Evolutionary conservation across 1,140 invertebrate species (phyloP), one percentile per base, ranked within the genome.

Genomic region (Polyergus mexicanus): DNA sequence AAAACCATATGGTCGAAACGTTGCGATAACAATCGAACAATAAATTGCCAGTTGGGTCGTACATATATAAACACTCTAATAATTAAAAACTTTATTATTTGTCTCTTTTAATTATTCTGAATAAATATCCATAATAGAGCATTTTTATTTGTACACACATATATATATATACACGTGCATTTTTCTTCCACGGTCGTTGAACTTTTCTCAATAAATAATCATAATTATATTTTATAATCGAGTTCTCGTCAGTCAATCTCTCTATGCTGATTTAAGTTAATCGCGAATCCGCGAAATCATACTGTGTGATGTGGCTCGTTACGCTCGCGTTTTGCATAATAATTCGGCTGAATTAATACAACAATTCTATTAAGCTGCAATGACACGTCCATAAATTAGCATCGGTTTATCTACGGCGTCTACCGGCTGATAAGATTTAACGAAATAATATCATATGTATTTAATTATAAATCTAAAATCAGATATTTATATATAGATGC

Each of bases 281-380:
- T 81, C 62, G 62, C 62, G 13, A 56, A 10, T 56, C 5, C n/a
- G 38, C 11, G 32, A 47, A 65, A 66, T 66, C 65, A 28, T 16
- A n/a, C 41, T 51, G 54, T 62, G 72, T 62, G 35, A 83, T 74
- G 19, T 47, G 47, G 22, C 69, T 56, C 69, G n/a, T 72, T 35
- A 51, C 25, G 28, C 65, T 68, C 35, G 35, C 74, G 22, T 63
- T 51, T 77, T 35, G 58, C 71, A 38, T 38, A 58, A 13, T 41
- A 32, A 65, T 74, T 72, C 66, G 38, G 7, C 3, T 62, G 68
- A 74, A 62, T 83, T 74, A 58, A 83, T 81, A 60, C 25, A 81
- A 71, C 66, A 81, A 72, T 74, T 44, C 78, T 83, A 83, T 83
- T 83, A 83, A 13, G 54, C 68, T 54, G 38, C 68, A 32, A 51